Percentiles rank a stretch among this genome's conserved stretches.
Conservation (phyloP, 2,888 invertebrate genomes). For the Sycophila texana region DNA sequence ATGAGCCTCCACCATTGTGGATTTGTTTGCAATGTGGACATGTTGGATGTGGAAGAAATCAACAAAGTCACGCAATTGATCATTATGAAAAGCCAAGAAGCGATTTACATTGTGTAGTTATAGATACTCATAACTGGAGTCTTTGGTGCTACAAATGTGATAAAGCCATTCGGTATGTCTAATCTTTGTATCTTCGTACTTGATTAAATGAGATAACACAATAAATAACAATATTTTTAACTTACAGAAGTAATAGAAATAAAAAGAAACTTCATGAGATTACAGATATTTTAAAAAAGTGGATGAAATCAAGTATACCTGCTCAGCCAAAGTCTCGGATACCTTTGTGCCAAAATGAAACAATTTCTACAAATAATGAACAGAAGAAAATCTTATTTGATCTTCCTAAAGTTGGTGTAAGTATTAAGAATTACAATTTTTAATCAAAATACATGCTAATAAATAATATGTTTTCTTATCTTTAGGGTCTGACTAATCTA, state of each 20-base stretch:
- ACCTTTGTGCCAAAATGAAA: slow-evolving; percentile 51
- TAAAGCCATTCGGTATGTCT: slow-evolving; percentile 65
- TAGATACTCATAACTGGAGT: slow-evolving; percentile 84
- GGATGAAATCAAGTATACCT: slow-evolving; percentile 28
- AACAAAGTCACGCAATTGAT: slow-evolving; percentile 83
- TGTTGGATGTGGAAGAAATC: slow-evolving; percentile 84
- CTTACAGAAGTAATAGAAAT: slow-evolving; percentile 20
- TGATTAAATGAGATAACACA: background rate
- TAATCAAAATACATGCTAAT: background rate
- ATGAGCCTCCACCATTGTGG: slow-evolving; percentile 78
- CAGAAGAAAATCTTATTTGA: slow-evolving; percentile 59
- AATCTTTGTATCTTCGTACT: background rate
- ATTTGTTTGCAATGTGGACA: slow-evolving; percentile 89
- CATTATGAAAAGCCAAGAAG: slow-evolving; percentile 87
- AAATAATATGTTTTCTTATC: slow-evolving; percentile 42
- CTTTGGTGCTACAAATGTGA: slow-evolving; percentile 90
- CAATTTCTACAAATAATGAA: slow-evolving; percentile 55
- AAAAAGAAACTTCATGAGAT: slow-evolving; percentile 53
- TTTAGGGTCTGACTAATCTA: slow-evolving; percentile 89
- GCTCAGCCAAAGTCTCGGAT: slow-evolving; percentile 32
- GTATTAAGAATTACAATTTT: slow-evolving; percentile 20
- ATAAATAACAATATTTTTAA: background rate
- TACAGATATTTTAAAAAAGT: slow-evolving; percentile 56
- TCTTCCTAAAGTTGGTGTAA: slow-evolving; percentile 66
- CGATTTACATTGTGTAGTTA: slow-evolving; percentile 85